Percentiles rank a stretch among this genome's conserved stretches.
Conservation (phyloP, 2,888 invertebrate genomes). For the Drosophila eohydei region DNA sequence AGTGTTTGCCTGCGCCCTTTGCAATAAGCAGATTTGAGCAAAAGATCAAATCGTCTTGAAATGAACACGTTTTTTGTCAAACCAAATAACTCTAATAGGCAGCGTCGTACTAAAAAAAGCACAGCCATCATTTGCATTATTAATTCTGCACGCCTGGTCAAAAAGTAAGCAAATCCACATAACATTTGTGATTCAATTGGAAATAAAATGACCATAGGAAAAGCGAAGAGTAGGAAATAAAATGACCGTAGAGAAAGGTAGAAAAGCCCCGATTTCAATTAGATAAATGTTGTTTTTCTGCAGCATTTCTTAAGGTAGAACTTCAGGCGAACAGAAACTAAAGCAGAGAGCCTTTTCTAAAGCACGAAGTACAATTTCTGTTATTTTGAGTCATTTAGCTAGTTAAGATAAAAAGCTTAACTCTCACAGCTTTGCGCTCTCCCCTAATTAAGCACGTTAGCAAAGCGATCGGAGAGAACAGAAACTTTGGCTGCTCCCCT, state of each 20-base stretch:
- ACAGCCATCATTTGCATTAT: neutral
- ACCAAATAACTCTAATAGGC: neutral
- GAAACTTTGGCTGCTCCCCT: neutral
- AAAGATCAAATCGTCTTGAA: no score
- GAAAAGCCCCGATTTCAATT: neutral
- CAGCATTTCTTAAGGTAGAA: neutral
- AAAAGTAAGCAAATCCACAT: neutral
- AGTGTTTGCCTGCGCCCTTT: neutral
- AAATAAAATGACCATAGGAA: conserved; percentile 3
- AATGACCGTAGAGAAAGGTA: neutral
- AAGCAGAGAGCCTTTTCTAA: neutral
- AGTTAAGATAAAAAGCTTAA: neutral
- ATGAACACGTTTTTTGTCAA: neutral
- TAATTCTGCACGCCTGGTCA: conserved; percentile 1
- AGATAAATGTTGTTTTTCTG: neutral
- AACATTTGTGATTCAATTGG: neutral
- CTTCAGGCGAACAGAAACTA: conserved; percentile 1
- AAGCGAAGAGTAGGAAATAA: neutral
- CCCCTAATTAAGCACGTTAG: neutral
- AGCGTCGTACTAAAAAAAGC: neutral
- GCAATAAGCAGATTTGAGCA: neutral
- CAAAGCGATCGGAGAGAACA: neutral
- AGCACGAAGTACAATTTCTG: neutral
- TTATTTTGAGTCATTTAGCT: neutral
- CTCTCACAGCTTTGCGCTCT: neutral